Evolutionary conservation across 1,140 invertebrate species (phyloP).

Genomic region (Drosophila sucinea): DNA sequence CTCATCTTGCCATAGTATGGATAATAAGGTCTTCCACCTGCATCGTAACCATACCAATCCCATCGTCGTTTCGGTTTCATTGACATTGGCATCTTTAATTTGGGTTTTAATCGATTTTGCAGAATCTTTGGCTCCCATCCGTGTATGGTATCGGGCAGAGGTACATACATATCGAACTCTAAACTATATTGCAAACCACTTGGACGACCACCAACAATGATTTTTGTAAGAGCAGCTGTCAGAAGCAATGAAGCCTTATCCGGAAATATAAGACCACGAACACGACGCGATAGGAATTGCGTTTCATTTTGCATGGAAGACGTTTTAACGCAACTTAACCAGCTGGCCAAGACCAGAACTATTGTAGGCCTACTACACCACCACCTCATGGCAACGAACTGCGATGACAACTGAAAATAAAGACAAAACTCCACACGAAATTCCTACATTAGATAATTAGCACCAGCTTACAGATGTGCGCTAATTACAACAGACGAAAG

Average conservation of each 20-base stretch:
- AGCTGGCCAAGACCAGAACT: constrained; percentile 6
- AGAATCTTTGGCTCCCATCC: constrained; percentile 65
- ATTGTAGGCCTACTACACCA: constrained; percentile 1
- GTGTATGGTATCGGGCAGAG: constrained; percentile 56
- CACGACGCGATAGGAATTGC: constrained; percentile 44
- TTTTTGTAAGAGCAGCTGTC: constrained; percentile 60
- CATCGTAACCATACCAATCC: constrained; percentile 34
- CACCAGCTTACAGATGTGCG: constrained; percentile 26
- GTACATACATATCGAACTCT: constrained; percentile 64
- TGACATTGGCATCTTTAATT: not conserved
- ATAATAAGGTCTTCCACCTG: constrained; percentile 1
- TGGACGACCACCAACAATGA: constrained; percentile 60
- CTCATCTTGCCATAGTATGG: not conserved
- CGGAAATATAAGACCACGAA: constrained; percentile 56
- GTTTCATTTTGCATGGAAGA: not conserved
- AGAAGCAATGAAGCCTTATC: constrained; percentile 48
- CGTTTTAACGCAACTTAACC: constrained; percentile 3
- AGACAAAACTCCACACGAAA: constrained; percentile 33
- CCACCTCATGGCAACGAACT: constrained; percentile 40
- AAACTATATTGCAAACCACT: constrained; percentile 63
- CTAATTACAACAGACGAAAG: constrained; percentile 44
- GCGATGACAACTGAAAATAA: constrained; percentile 15
- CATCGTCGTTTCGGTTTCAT: constrained; percentile 33
- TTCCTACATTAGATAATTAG: constrained; percentile 30
- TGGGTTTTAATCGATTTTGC: constrained; percentile 7